phyloP scores from a whole-genome alignment of 2,113 vertebrate species.

The Mustelus asterias region DNA sequence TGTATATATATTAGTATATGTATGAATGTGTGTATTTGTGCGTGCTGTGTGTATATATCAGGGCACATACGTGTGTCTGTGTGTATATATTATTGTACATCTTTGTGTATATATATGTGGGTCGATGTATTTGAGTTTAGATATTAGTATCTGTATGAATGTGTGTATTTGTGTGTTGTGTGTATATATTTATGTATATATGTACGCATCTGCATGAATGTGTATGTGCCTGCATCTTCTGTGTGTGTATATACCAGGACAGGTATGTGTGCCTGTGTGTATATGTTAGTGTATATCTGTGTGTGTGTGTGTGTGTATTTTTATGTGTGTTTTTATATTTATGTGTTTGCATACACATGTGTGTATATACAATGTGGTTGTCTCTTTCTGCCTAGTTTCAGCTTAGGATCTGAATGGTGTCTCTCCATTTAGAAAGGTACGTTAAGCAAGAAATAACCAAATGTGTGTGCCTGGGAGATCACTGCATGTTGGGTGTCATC shows the following conservation, averaged over 20 bases:
- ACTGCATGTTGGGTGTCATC: neutral
- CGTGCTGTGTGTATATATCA: neutral
- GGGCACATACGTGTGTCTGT: neutral
- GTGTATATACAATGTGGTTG: neutral
- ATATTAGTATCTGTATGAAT: neutral
- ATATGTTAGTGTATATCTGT: neutral
- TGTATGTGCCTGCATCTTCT: no score
- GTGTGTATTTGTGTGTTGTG: no score
- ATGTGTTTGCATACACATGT: neutral
- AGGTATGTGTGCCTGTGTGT: neutral
- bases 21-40: neutral
- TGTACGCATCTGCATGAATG: no score
- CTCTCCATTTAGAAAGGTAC: neutral
- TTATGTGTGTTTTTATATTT: neutral
- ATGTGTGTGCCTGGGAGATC: neutral
- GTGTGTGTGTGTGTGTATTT: neutral
- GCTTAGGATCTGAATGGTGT: neutral
- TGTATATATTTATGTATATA: no score
- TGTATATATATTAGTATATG: neutral
- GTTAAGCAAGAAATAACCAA: neutral
- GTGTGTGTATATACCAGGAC: neutral
- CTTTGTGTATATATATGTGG: neutral
- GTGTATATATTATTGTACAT: no score
- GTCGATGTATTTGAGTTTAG: no score
- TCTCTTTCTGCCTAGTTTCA: neutral